Base-by-base conservation (phyloP, 2,797 vertebrate species). In the Fratercula arctica region DNA sequence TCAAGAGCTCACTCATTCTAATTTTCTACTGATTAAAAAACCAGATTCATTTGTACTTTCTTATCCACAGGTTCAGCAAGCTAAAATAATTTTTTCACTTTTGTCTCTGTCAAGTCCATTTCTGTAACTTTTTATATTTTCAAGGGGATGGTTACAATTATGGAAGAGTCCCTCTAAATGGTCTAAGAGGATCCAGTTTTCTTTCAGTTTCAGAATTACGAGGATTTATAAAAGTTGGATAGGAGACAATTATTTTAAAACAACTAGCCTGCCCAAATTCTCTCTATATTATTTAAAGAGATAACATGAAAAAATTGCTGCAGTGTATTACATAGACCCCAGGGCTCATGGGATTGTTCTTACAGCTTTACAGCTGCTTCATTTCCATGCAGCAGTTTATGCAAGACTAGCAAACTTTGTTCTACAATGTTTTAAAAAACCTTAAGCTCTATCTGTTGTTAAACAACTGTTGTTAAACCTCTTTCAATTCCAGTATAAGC, bases 21-120 rank as follows among this genome's bases (percentile, higher is more conserved):
- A 89, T 68, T 93, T 89, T 78, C 35, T 89, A 8, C 68, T 69
- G 77, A 94, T 89, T 89, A 92, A 91, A 96, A 91, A 79, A 10
- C 0, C 21, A 74, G 31, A 81, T 87, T 84, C 7, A 68, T 72
- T 73, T 74, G 31, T 82, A 68, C 16, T 77, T 92, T 64, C 29
- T 77, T 82, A 85, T 50, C 35, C 31, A 60, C 18, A 80, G 41
- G n/a, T 92, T 90, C 50, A 63, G 51, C 64, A 64, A 83, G 9
- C n/a, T 50, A 26, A 61, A 80, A 31, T 74, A 0, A 41, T 87
- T 69, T 18, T 84, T 72, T 82, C 14, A 37, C 9, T 92, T 72
- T 23, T 90, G 35, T 29, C 16, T 60, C 16, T 50, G 28, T 85
- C 53, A 33, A 92, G 57, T 76, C 25, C 1, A 1, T 80, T 85